phyloP scores from a whole-genome alignment of 2,888 invertebrate species.

The Noctua comes region DNA sequence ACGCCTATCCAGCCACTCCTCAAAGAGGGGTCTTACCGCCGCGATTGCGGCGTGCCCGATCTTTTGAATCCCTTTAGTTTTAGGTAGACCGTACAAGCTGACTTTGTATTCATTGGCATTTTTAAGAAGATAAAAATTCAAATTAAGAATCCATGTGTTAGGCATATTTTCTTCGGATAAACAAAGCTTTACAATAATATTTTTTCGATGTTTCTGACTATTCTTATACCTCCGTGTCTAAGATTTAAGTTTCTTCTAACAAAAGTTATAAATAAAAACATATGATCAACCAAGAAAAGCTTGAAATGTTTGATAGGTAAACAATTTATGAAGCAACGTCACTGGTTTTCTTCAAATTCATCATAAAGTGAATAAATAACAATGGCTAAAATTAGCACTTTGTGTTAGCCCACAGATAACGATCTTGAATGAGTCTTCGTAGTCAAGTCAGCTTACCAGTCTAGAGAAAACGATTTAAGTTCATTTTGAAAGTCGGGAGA shows the following conservation, averaged over 20 bases:
- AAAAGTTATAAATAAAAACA: neutral
- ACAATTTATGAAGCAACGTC: conserved; percentile 3
- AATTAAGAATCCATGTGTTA: neutral
- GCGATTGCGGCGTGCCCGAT: too few relatives aligned
- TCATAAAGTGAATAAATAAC: neutral
- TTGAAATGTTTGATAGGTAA: neutral
- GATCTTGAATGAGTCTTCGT: neutral
- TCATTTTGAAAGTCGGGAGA: neutral
- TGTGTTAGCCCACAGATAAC: neutral
- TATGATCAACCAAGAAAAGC: neutral
- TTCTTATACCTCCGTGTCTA: neutral
- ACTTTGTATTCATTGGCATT: neutral
- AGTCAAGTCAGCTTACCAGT: too few relatives aligned
- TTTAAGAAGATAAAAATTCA: too few relatives aligned
- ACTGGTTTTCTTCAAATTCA: neutral
- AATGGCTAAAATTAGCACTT: conserved; percentile 7
- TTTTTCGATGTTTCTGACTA: neutral
- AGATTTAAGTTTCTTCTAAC: neutral
- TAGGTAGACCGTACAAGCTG: neutral
- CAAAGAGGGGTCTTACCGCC: too few relatives aligned
- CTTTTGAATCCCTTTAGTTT: too few relatives aligned
- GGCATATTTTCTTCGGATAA: neutral
- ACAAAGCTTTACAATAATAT: neutral
- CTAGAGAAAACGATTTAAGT: neutral
- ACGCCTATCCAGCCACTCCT: too few relatives aligned